Evolutionary conservation across 2,888 invertebrate genomes (phyloP).

Genomic region (Philereme vetulata): DNA sequence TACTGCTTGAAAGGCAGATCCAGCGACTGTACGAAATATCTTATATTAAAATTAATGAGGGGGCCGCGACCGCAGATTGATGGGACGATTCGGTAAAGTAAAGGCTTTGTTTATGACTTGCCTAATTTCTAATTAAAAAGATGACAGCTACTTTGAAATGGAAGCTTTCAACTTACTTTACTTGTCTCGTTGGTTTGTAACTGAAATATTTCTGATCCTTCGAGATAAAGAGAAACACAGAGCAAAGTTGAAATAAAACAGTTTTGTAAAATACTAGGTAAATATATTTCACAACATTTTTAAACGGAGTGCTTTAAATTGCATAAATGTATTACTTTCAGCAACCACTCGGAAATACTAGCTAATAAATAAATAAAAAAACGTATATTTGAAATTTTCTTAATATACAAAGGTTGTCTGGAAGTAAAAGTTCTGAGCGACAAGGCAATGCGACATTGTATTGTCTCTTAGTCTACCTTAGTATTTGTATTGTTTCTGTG

Average conservation of each 20-base stretch:
- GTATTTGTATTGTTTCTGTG: too few relatives aligned
- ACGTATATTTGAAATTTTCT: too few relatives aligned
- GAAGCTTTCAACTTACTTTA: slow-evolving; percentile 20
- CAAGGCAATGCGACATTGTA: too few relatives aligned
- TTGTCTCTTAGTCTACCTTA: too few relatives aligned
- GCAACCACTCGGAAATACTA: too few relatives aligned
- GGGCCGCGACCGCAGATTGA: slow-evolving; percentile 30
- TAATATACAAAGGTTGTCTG: too few relatives aligned
- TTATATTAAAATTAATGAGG: slow-evolving; percentile 35
- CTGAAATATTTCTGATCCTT: neutral
- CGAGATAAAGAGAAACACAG: neutral
- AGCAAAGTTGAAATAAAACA: neutral
- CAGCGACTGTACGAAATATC: slow-evolving; percentile 6
- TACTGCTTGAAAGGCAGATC: slow-evolving; percentile 2
- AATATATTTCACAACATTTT: too few relatives aligned
- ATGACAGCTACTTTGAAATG: slow-evolving; percentile 24
- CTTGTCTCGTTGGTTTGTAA: slow-evolving; percentile 13
- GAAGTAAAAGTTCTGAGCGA: too few relatives aligned
- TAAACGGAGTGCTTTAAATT: too few relatives aligned
- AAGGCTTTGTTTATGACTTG: slow-evolving; percentile 35
- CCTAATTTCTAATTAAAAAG: slow-evolving; percentile 34
- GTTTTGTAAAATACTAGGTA: too few relatives aligned
- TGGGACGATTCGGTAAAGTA: slow-evolving; percentile 30
- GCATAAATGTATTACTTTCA: too few relatives aligned
- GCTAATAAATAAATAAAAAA: too few relatives aligned